Conservation (phyloP, 2,888 invertebrate genomes). For the Chromoteleia sp. region DNA sequence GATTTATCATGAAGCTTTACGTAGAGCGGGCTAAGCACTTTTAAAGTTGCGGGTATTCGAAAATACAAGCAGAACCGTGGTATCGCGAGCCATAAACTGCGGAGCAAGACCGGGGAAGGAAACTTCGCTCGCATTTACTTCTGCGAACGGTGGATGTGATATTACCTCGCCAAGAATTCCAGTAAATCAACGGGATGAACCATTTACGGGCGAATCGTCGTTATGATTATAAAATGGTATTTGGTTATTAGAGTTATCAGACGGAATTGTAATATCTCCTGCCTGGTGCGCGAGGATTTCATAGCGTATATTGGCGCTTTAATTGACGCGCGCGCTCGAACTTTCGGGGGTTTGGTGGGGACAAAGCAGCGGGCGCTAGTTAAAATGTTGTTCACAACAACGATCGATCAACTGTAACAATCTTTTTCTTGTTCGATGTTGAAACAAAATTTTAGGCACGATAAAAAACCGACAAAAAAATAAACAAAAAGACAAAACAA, state of each 20-base stretch:
- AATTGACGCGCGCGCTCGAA: slow-evolving; percentile 5
- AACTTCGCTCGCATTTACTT: slow-evolving; percentile 48
- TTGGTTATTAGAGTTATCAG: slow-evolving; percentile 60
- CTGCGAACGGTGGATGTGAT: slow-evolving; percentile 53
- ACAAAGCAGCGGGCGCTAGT: too few species aligned
- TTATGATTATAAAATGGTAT: slow-evolving; percentile 62
- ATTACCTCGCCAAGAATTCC: slow-evolving; percentile 66
- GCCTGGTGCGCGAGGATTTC: not conserved
- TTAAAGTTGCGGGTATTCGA: slow-evolving; percentile 68
- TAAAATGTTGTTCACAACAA: too few species aligned
- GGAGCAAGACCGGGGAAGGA: slow-evolving; percentile 36
- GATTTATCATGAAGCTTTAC: too few species aligned
- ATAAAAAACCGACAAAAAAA: too few species aligned
- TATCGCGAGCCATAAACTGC: slow-evolving; percentile 63
- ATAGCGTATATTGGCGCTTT: slow-evolving; percentile 13
- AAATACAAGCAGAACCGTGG: slow-evolving; percentile 64
- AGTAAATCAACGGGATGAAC: slow-evolving; percentile 66
- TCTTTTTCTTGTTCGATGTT: too few species aligned
- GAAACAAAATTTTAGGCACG: too few species aligned
- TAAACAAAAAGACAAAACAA: too few species aligned
- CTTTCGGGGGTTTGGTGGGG: not conserved
- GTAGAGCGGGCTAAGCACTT: slow-evolving; percentile 69
- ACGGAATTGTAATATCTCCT: slow-evolving; percentile 36
- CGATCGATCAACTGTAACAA: too few species aligned
- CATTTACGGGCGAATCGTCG: slow-evolving; percentile 58